phyloP scores from a whole-genome alignment of 2,888 invertebrate species.

The Hypsopygia costalis region DNA sequence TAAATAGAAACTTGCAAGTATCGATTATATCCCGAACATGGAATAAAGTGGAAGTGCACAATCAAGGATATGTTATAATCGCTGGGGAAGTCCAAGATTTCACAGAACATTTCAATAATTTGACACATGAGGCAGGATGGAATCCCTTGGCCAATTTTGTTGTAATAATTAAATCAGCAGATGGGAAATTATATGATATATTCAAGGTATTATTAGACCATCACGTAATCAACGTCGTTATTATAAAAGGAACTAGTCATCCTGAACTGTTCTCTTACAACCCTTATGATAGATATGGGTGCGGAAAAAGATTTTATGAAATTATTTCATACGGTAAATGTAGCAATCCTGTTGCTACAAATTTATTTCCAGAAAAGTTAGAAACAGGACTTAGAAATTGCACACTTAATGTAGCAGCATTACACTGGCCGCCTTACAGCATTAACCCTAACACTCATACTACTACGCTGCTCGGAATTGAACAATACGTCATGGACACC shows the following conservation, averaged over 20 bases:
- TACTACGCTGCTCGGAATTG: conserved; percentile 22
- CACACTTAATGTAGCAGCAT: conserved; percentile 23
- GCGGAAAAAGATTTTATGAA: conserved; percentile 30
- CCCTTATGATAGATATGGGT: conserved; percentile 33
- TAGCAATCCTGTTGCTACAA: not conserved
- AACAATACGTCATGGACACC: conserved; percentile 34
- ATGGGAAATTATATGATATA: conserved; percentile 15
- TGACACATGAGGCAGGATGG: conserved; percentile 25
- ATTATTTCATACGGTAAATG: conserved; percentile 33
- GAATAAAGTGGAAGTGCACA: not conserved
- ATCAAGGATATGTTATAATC: conserved; percentile 22
- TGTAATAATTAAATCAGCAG: conserved; percentile 20
- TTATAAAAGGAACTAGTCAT: conserved; percentile 21
- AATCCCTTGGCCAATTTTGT: conserved; percentile 24
- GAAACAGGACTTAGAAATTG: conserved; percentile 28
- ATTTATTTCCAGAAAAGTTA: conserved; percentile 24
- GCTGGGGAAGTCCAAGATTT: conserved; percentile 17
- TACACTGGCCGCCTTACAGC: conserved; percentile 31
- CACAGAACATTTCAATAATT: conserved; percentile 10
- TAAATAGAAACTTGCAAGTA: conserved; percentile 5
- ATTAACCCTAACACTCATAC: conserved; percentile 15
- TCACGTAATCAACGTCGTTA: conserved; percentile 24
- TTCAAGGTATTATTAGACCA: conserved; percentile 26
- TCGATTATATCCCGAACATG: conserved; percentile 11
- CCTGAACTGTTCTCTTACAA: conserved; percentile 32